Base-by-base conservation (phyloP, 2,888 invertebrate species). In the Pollenia angustigena region DNA sequence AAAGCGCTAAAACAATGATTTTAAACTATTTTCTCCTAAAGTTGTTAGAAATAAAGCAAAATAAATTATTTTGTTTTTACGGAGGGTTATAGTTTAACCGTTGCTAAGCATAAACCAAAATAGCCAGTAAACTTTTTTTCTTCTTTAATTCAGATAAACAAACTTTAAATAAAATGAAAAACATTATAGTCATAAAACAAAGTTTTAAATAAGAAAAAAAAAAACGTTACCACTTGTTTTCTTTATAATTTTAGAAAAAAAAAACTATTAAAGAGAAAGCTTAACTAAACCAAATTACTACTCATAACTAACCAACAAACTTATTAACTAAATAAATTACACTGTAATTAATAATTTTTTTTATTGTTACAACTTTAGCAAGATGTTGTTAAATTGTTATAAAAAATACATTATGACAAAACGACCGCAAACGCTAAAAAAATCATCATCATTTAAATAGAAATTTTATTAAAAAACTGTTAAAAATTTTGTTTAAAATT, bases 181-280 rank as follows among this genome's bases (percentile, higher is more conserved):
- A 16, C 50, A 50, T 50, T 14, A 62, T 4, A 4, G 7, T 40
- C 48, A 46, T 46, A 46, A 72, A 58, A 72, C 9, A 23, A 8
- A 44, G n/a, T 62, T 44, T 44, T 44, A 48, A 64, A 32, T 32
- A 32, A n/a, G n/a, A n/a, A 32, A 32, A 32, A 32, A 32, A 23
- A 80, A 64, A 18, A 8, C 46, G 23, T 68, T 32, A 58, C 66
- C 72, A 18, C 18, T 81, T 16, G 64, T 56, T 72, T 71, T 71
- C n/a, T 44, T 66, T 58, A 14, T 44, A 72, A 71, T 48, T 52
- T 32, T 32, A 74, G 60, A 60, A 48, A 62, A 80, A 64, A 52
- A 32, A 4, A 54, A 40, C 40, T 78, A 58, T 46, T 78, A 60
- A 80, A 75, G 84, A 85, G 84, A 85, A 80, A 85, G 79, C 68